Evolutionary conservation across 1,140 invertebrate species (phyloP).

Genomic region (Chironomus striatipennis): DNA sequence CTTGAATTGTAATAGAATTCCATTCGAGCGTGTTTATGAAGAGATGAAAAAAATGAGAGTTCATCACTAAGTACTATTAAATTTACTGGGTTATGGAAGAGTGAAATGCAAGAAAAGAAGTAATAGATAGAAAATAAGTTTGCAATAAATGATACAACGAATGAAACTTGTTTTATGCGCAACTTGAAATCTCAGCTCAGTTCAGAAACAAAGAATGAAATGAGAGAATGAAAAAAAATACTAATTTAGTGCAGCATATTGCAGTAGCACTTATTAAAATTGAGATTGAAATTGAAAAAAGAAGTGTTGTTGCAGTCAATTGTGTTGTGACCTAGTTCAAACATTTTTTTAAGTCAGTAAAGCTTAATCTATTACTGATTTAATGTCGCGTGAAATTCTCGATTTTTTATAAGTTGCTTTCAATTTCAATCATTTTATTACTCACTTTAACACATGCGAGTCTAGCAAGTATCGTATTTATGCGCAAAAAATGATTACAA

Average conservation of each 20-base stretch:
- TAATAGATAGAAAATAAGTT: background rate
- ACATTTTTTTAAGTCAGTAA: background rate
- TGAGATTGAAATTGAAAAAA: background rate
- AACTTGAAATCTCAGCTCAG: background rate
- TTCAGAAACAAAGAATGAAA: background rate
- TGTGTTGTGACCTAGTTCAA: background rate
- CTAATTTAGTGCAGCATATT: background rate
- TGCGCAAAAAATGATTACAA: too few species aligned
- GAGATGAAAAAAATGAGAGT: background rate
- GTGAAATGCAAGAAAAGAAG: background rate
- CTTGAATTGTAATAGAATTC: too few species aligned
- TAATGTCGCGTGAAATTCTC: too few species aligned
- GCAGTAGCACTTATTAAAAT: background rate
- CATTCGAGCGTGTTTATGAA: background rate
- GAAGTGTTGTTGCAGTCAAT: background rate
- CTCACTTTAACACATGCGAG: too few species aligned
- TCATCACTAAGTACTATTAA: background rate
- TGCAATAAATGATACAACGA: too few species aligned
- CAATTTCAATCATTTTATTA: too few species aligned
- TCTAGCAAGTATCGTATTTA: too few species aligned
- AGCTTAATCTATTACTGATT: too few species aligned
- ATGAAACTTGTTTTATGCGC: background rate
- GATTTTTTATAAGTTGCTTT: too few species aligned
- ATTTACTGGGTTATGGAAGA: background rate
- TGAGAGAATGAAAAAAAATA: background rate